Evolutionary conservation across 2,888 invertebrate genomes (phyloP), one percentile per base, ranked within the genome.

Genomic region (Choristoneura rosaceana): DNA sequence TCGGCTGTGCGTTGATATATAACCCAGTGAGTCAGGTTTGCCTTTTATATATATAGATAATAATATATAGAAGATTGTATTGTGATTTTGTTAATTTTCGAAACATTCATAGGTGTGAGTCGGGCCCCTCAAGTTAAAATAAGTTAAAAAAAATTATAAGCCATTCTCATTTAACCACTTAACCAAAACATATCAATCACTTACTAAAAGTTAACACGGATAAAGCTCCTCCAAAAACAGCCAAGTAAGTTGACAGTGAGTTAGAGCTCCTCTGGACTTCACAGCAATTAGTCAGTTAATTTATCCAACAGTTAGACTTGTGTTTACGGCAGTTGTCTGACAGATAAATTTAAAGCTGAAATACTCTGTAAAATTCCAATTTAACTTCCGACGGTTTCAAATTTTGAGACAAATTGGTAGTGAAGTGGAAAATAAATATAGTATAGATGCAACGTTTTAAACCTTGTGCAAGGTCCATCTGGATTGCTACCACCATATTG

Each of bases 331-430:
- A 43, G 17, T 61, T 25, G 61, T 61, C 43, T 61, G 50, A 61
- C 52, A 43, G 61, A 69, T 41, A 50, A 33, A 59, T 25, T 47
- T 41, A 41, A 41, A n/a, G 66, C 34, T n/a, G 68, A 17, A 58
- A 14, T 65, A 59, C 59, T 55, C 60, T 66, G 69, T 70, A 71
- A 71, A 71, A 61, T 71, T 71, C 66, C 66, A 71, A 66, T 71
- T 71, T 61, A 66, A 60, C 65, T 65, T 66, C 59, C 4, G 47
- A 38, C 34, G 34, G 47, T 60, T 58, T 17, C n/a, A 61, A 34
- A 34, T 64, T 64, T 59, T 10, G 33, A 59, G 59, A 14, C 38
- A 34, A 17, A 58, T 63, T 52, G 10, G 43, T 45, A 43, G 34
- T 34, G 3, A 4, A 47, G 14, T 47, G 47, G 14, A n/a, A 7